These are phyloP conservation scores for Okamejei kenojei DNA, from an alignment of 2,797 vertebrate genomes.

Conservation along the genomic window DNA sequence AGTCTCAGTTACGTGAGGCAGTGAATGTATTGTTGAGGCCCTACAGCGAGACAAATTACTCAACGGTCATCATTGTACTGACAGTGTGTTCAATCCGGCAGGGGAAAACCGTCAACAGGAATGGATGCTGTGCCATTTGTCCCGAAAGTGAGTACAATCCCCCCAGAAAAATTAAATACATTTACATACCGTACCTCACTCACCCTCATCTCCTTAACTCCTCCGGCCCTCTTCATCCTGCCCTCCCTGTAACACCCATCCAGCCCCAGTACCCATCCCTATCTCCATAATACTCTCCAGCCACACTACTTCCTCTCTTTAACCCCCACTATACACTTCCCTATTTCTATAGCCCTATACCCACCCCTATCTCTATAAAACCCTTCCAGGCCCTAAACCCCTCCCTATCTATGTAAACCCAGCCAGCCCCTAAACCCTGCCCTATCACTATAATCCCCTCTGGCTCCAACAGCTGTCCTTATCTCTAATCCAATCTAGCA, in stretches of 20 bases:
- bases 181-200: neutral
- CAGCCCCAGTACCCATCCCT: neutral
- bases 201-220: neutral
- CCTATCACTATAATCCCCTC: too few relatives aligned
- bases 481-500: too few relatives aligned
- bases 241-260: neutral
- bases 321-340: too few relatives aligned
- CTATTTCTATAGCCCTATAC: too few relatives aligned
- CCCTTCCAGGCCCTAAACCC: too few relatives aligned
- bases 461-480: too few relatives aligned
- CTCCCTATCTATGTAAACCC: too few relatives aligned
- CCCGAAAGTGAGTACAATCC: constrained; percentile 88
- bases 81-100: constrained; percentile 53
- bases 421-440: too few relatives aligned
- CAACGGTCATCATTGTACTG: too few relatives aligned
- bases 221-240: neutral
- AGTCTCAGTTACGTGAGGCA: neutral
- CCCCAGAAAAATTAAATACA: too few relatives aligned
- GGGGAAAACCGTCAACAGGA: constrained; percentile 97
- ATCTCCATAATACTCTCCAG: neutral
- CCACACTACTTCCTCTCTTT: neutral
- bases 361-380: too few relatives aligned
- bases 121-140: constrained; percentile 97
- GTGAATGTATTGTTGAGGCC: neutral
- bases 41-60: neutral